These are phyloP conservation scores for Heliothis virescens DNA, from an alignment of 1,140 invertebrate species.

Conservation along the genomic window DNA sequence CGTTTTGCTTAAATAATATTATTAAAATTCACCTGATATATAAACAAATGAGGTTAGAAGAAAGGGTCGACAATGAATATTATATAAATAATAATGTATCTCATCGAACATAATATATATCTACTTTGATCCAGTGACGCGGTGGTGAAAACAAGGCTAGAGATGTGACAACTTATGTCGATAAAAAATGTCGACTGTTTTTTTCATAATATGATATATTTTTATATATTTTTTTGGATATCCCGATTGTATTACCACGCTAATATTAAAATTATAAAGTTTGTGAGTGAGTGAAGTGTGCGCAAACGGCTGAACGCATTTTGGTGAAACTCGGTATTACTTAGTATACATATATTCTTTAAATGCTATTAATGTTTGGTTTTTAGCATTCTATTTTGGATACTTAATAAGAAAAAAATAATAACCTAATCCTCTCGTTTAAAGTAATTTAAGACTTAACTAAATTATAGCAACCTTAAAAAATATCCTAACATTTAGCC, in stretches of 20 bases:
- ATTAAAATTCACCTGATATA: background rate
- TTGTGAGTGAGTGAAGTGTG: too few species aligned
- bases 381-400: too few species aligned
- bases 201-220: background rate
- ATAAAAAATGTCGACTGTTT: background rate
- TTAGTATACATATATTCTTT: too few species aligned
- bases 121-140: conserved; percentile 15
- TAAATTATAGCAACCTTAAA: background rate
- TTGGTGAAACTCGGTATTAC: too few species aligned
- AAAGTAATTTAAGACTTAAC: too few species aligned
- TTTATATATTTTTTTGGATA: too few species aligned
- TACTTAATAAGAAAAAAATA: too few species aligned
- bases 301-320: too few species aligned
- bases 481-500: background rate
- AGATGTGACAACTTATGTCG: background rate
- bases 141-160: conserved; percentile 1
- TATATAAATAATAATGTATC: conserved; percentile 5
- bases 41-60: background rate
- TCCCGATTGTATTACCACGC: background rate
- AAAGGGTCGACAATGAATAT: conserved; percentile 11
- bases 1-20: too few species aligned
- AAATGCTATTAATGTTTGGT: too few species aligned
- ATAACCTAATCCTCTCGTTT: too few species aligned
- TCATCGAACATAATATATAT: background rate
- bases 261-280: too few species aligned